These are phyloP conservation scores for Sarcophilus harrisii DNA, from an alignment of 2,797 vertebrate genomes.

Conservation along the genomic window DNA sequence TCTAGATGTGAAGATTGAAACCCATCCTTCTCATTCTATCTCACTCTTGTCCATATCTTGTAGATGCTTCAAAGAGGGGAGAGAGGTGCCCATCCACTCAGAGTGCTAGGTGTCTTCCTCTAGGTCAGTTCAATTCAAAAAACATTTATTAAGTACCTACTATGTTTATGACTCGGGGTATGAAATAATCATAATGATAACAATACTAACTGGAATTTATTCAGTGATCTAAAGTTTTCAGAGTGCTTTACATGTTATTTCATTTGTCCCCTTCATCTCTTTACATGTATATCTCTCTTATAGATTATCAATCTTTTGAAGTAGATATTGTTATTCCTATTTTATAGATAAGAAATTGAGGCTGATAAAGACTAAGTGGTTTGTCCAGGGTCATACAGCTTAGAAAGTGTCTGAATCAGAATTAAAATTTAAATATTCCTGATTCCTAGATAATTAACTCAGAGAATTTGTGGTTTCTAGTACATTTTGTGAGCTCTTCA, in stretches of 20 bases:
- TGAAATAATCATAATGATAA: not conserved
- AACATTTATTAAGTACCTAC: not conserved
- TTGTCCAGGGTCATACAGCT: not conserved
- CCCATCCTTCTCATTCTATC: not conserved
- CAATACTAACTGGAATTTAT: not conserved
- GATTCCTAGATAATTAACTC: not conserved
- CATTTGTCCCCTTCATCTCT: not conserved
- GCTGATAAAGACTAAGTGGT: not conserved
- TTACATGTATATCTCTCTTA: too few relatives aligned
- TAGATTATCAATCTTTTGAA: not conserved
- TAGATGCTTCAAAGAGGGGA: not conserved
- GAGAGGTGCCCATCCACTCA: not conserved
- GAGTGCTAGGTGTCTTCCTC: not conserved
- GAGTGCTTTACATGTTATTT: not conserved
- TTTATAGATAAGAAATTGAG: not conserved
- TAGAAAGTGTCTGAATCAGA: not conserved
- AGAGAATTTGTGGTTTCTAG: not conserved
- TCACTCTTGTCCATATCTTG: not conserved
- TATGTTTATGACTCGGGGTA: not conserved
- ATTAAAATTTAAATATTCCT: not conserved
- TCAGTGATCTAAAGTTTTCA: not conserved
- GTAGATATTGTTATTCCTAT: not conserved
- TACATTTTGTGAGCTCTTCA: not conserved
- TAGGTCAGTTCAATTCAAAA: not conserved
- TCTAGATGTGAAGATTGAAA: not conserved